Evolutionary conservation across 2,888 invertebrate species (phyloP), one percentile per base, ranked within the genome.

Genomic region (Melinaea menophilus): DNA sequence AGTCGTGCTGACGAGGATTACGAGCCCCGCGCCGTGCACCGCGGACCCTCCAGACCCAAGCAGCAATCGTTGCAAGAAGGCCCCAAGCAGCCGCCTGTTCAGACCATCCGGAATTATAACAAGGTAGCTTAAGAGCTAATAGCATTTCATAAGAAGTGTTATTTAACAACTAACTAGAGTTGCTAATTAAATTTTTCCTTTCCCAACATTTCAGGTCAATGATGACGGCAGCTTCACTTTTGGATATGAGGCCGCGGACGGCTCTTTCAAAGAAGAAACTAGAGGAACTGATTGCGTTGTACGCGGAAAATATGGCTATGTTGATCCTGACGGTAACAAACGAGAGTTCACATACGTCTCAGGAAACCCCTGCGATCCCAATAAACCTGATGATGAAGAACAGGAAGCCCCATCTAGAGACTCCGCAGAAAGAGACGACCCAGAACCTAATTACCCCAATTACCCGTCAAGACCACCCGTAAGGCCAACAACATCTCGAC

Each of bases 241-340:
- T 83, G 95, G 95, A 47, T 96, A 96, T 84, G 95, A 95, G 85
- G 95, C 95, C 1, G 96, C 95, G 11, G 96, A 96, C 76, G 96
- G 96, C 1, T 95, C 95, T 67, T 96, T 96, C 91, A 96, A 96
- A 78, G 96, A 96, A 78, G 96, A 96, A 82, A 96, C 96, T 3
- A 88, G 96, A 64, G 96, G 96, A 57, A 95, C 95, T 0, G 96
- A 96, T 85, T 96, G 96, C 81, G 95, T 96, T 0, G 96, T 96
- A 4, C 92, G 96, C 65, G 96, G 96, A 60, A 96, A 96, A 82
- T 96, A 96, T 82, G 96, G 96, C 33, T 96, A 96, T 88, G 91
- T 96, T 11, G 96, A 96, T 84, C 96, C 96, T 0, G 95, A 96
- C 69, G 96, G 96, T 72, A 95, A 96, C 86, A 95, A 95, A 77